phyloP scores from a whole-genome alignment of 2,113 vertebrate species.

The Ailurus styani region DNA sequence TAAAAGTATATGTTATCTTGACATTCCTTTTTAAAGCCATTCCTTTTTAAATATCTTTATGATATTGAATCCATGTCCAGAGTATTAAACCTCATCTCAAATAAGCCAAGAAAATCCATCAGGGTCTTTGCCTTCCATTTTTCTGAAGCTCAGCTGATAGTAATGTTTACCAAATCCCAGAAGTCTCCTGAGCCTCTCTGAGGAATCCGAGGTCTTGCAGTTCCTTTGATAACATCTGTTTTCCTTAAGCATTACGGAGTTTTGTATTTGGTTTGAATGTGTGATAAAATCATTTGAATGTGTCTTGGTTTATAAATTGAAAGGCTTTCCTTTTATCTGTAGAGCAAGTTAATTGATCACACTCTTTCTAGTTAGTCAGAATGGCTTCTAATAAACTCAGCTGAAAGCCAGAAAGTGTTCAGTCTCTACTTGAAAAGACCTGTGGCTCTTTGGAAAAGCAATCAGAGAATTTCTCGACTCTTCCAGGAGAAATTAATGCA shows the following conservation, averaged over 20 bases:
- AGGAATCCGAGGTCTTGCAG: neutral
- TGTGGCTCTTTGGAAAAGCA: neutral
- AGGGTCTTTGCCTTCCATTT: neutral
- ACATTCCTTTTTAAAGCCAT: conserved; percentile 11
- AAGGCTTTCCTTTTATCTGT: neutral
- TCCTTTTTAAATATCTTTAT: neutral
- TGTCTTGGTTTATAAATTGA: neutral
- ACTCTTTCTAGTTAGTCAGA: neutral
- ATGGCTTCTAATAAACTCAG: neutral
- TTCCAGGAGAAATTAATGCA: neutral
- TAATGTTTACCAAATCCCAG: neutral
- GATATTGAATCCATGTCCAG: neutral
- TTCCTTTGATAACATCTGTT: neutral
- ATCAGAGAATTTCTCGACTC: neutral
- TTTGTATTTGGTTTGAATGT: conserved; percentile 1
- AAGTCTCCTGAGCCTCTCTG: neutral
- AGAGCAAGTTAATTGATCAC: neutral
- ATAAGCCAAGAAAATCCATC: conserved; percentile 36
- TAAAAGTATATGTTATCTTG: neutral
- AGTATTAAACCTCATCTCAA: conserved; percentile 3
- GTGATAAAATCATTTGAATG: conserved; percentile 7
- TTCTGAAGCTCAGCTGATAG: neutral
- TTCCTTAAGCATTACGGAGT: neutral
- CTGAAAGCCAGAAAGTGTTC: neutral
- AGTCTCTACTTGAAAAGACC: neutral